Percentiles rank a stretch among this genome's conserved stretches.
phyloP scores from a whole-genome alignment of 2,797 vertebrate species.

The Melanotaenia parkinsoni region DNA sequence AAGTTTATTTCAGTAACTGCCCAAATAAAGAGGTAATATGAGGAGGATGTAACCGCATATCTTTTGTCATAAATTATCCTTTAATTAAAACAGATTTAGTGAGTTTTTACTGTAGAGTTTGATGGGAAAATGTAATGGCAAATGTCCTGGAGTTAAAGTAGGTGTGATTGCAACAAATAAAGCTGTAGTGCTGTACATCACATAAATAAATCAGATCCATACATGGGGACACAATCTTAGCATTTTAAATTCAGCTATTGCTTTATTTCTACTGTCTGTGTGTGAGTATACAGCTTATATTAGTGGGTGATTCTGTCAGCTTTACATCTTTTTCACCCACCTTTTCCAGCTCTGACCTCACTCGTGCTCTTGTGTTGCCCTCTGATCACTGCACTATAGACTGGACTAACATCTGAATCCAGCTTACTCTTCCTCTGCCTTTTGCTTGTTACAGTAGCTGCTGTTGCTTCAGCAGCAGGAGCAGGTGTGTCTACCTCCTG shows the following conservation, averaged over 20 bases:
- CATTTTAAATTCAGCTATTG: not conserved
- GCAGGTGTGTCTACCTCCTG: slow-evolving; percentile 76
- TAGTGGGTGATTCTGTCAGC: slow-evolving; percentile 35
- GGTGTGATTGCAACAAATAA: not conserved
- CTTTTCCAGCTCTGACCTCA: slow-evolving; percentile 45
- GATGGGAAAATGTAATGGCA: not conserved
- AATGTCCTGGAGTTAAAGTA: not conserved
- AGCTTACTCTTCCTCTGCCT: slow-evolving; percentile 22
- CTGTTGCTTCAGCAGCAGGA: slow-evolving; percentile 60
- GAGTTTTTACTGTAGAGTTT: not conserved
- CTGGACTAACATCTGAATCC: slow-evolving; percentile 31
- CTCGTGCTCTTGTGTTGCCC: slow-evolving; percentile 56
- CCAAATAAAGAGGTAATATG: not conserved
- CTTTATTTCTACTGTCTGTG: slow-evolving; percentile 1
- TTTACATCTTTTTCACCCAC: slow-evolving; percentile 29
- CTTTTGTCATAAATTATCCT: not conserved
- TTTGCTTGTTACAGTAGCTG: slow-evolving; percentile 53
- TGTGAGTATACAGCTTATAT: slow-evolving; percentile 38
- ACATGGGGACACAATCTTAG: not conserved
- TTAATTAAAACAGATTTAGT: slow-evolving; percentile 16
- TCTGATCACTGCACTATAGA: slow-evolving; percentile 47
- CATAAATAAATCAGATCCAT: not conserved
- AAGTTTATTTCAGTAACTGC: not conserved
- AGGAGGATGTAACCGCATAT: slow-evolving; percentile 1
- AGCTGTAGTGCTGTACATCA: not conserved